A percentile compares a stretch with the other conserved stretches of the same genome.
Conservation (phyloP, 2,888 invertebrate species). For the Perdita meconis region DNA sequence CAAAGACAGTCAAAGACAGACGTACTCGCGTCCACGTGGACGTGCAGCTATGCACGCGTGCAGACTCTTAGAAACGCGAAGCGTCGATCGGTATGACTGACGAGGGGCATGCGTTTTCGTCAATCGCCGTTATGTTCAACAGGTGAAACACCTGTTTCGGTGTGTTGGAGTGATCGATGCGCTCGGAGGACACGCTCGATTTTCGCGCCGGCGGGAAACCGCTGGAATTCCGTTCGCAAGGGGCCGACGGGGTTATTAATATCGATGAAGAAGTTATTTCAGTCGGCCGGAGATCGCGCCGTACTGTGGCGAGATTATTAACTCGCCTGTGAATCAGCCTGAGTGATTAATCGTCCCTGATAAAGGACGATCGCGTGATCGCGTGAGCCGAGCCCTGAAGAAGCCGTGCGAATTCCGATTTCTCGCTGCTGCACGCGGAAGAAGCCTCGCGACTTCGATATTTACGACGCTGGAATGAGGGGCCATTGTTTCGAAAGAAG, state of each 20-base stretch:
- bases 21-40: slow-evolving; percentile 3
- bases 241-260: slow-evolving; percentile 35
- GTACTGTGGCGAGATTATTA: background rate
- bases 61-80: background rate
- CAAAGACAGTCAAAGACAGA: slow-evolving; percentile 17
- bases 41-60: slow-evolving; percentile 11
- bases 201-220: slow-evolving; percentile 20
- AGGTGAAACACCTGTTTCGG: slow-evolving; percentile 40
- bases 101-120: slow-evolving; percentile 50
- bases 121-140: slow-evolving; percentile 25
- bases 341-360: background rate
- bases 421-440: slow-evolving; percentile 53
- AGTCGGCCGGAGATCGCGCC: background rate
- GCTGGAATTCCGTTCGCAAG: slow-evolving; percentile 30
- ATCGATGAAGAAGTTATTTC: slow-evolving; percentile 42
- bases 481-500: too few relatives aligned
- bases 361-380: slow-evolving; percentile 31
- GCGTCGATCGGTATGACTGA: slow-evolving; percentile 40
- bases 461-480: too few relatives aligned
- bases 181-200: slow-evolving; percentile 41
- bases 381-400: slow-evolving; percentile 35
- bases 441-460: too few relatives aligned
- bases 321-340: slow-evolving; percentile 4
- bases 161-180: slow-evolving; percentile 58
- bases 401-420: slow-evolving; percentile 51